A percentile compares a stretch with the other conserved stretches of the same genome.
Conservation (phyloP, 2,888 invertebrate species). For the Volucella bombylans region DNA sequence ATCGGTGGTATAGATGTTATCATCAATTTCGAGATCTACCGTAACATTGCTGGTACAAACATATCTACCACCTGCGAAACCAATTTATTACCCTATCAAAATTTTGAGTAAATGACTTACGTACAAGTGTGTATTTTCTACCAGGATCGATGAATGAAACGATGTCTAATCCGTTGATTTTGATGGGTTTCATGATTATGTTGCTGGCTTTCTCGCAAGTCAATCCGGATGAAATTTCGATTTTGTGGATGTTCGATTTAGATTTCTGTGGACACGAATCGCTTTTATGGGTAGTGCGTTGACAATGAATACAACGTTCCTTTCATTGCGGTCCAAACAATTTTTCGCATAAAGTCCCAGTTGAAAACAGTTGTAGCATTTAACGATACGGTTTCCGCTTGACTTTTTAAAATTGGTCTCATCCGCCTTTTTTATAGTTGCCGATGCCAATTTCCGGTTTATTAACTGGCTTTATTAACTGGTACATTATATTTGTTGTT, state of each 20-base stretch:
- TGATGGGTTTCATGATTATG: conserved; percentile 6
- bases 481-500: too few species aligned
- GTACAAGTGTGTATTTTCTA: conserved; percentile 43
- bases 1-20: conserved; percentile 27
- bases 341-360: conserved; percentile 39
- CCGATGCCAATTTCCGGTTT: neutral
- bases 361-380: conserved; percentile 53
- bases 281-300: conserved; percentile 39
- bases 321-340: conserved; percentile 53
- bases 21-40: conserved; percentile 46
- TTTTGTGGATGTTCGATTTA: neutral
- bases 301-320: conserved; percentile 42
- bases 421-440: neutral
- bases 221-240: neutral
- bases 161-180: conserved; percentile 6
- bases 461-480: conserved; percentile 1
- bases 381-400: conserved; percentile 20
- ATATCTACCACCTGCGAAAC: neutral
- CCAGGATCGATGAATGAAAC: conserved; percentile 53
- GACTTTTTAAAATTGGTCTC: neutral
- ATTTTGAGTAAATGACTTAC: conserved; percentile 46
- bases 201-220: neutral
- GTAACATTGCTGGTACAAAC: conserved; percentile 46
- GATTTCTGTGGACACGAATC: conserved; percentile 2
- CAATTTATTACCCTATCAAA: too few species aligned